Evolutionary conservation across 2,888 invertebrate species (phyloP).

Genomic region (Eristalis pertinax): DNA sequence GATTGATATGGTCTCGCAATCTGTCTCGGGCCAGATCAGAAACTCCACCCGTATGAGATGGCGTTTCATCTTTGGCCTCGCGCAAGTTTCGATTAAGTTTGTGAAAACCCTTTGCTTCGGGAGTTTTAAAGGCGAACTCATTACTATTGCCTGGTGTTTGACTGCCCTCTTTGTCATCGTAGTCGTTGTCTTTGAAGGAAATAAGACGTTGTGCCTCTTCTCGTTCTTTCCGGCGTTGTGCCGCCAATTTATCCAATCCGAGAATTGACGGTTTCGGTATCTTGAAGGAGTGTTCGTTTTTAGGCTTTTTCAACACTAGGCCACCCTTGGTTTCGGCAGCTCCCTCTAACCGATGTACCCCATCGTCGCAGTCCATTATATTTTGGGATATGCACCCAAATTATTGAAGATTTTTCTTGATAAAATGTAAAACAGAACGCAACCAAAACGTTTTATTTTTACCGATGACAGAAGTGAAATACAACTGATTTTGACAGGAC

Average conservation of each 20-base stretch:
- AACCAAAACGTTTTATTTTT: constrained; percentile 66
- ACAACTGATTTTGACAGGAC: constrained; percentile 64
- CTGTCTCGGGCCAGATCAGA: constrained; percentile 86
- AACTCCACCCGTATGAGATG: constrained; percentile 96
- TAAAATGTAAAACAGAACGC: not conserved
- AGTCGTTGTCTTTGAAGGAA: constrained; percentile 84
- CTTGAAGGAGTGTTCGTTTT: constrained; percentile 84
- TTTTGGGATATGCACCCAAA: not conserved
- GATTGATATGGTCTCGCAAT: constrained; percentile 85
- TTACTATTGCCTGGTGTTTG: constrained; percentile 70
- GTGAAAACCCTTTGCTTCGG: constrained; percentile 78
- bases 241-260: constrained; percentile 93
- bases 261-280: constrained; percentile 89
- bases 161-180: constrained; percentile 79
- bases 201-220: constrained; percentile 85
- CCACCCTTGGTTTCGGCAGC: constrained; percentile 85
- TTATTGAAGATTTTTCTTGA: not conserved
- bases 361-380: constrained; percentile 74
- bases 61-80: constrained; percentile 92
- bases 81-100: constrained; percentile 86
- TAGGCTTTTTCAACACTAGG: constrained; percentile 86
- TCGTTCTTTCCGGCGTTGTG: constrained; percentile 85
- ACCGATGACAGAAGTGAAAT: constrained; percentile 64
- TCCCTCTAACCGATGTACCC: constrained; percentile 88
- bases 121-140: constrained; percentile 80